A percentile compares a stretch with the other conserved stretches of the same genome.
Evolutionary conservation across 2,113 vertebrate genomes (phyloP).

Genomic region (Aldabrachelys gigantea): DNA sequence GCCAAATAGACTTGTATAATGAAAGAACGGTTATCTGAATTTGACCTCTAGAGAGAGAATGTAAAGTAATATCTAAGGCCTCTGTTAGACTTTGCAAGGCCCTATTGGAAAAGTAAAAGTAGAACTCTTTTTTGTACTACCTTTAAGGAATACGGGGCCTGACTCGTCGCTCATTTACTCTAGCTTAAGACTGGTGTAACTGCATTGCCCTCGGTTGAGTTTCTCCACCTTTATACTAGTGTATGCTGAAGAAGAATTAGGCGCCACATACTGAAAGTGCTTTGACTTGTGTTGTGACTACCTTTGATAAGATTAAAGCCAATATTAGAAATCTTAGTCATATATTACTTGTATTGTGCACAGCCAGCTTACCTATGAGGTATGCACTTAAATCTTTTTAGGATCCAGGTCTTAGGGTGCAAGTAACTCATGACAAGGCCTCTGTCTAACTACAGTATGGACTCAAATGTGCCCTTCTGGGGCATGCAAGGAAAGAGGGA

Average conservation of each 20-base stretch:
- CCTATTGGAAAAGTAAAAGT: background rate
- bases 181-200: too few species aligned
- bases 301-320: background rate
- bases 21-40: background rate
- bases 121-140: rapidly evolving
- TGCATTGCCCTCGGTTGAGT: rapidly evolving
- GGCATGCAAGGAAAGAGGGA: background rate
- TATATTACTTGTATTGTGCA: background rate
- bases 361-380: background rate
- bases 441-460: background rate
- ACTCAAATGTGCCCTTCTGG: background rate
- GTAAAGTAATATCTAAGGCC: background rate
- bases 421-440: background rate
- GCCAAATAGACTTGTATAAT: background rate
- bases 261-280: background rate
- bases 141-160: background rate
- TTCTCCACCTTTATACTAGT: background rate
- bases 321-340: background rate
- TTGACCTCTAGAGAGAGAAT: background rate
- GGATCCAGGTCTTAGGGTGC: background rate
- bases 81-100: background rate
- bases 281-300: background rate
- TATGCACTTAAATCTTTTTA: background rate
- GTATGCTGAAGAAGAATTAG: background rate
- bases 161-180: background rate